Evolutionary conservation across 1,140 invertebrate genomes (phyloP), one percentile per base, ranked within the genome.

Genomic region (Drosophila leontia): DNA sequence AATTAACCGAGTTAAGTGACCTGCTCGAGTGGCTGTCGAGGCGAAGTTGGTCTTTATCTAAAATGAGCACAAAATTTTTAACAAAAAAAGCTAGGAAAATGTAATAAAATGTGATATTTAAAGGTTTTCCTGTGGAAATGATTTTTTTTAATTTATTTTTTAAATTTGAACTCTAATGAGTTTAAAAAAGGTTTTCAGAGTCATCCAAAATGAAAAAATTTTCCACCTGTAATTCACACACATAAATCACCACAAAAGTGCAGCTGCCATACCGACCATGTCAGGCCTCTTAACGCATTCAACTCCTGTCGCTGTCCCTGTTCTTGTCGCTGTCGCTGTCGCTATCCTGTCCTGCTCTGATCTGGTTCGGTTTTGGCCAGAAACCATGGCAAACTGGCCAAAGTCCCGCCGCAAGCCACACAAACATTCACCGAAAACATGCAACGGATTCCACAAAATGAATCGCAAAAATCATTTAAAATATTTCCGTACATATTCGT

Each of bases 381-480:
- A 37, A 69, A 69, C 65, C 65, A 69, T 67, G 67, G 44, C 48
- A 67, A 55, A 37, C 62, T 70, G 39, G 62, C 39, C 67, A 68
- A 67, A 67, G 32, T 39, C 34, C 44, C 50, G 69, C 69, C 69
- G 37, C 69, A 72, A 42, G 69, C 69, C 67, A 50, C 67, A 72
- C 53, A 70, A 72, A 72, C 67, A 72, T 59, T 17, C 37, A 72
- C 29, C 37, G 37, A 29, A 29, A 72, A 59, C 67, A 71, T 71
- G 67, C 67, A 72, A 60, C 67, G 58, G 58, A 71, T 59, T 58
- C 67, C 51, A 41, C 53, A 72, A 71, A 70, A 70, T 35, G 69
- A 70, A 72, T 50, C 37, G 65, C 44, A 29, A 72, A 72, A 71
- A 72, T 72, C 69, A 72, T 72, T 72, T 71, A 19, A 72, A 71